Percentiles rank a stretch among this genome's conserved stretches.
phyloP scores from a whole-genome alignment of 2,797 vertebrate genomes.

The Urophycis tenuis region DNA sequence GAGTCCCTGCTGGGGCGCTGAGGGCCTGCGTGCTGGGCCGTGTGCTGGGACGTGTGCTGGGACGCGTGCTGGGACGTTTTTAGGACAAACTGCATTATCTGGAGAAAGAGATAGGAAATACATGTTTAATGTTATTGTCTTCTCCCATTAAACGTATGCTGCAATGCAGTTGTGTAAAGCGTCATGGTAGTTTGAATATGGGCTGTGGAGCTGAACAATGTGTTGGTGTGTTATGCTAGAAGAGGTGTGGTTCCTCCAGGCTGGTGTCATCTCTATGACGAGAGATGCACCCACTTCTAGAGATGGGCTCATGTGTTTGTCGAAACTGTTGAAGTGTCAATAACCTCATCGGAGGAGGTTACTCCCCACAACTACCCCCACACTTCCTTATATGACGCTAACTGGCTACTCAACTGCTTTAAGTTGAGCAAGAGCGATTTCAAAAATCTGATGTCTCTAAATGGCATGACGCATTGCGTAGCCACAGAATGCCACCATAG shows the following conservation, averaged over 20 bases:
- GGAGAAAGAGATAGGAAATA: not conserved
- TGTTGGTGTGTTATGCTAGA: not conserved
- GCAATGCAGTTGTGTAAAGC: not conserved
- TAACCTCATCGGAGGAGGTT: too few species aligned
- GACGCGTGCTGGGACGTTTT: not conserved
- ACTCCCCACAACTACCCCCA: too few species aligned
- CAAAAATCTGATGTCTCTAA: too few species aligned
- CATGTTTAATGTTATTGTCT: not conserved
- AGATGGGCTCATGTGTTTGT: too few species aligned
- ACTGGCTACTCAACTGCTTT: too few species aligned
- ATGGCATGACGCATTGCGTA: too few species aligned
- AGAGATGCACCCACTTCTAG: too few species aligned
- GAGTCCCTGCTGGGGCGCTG: conserved; percentile 52
- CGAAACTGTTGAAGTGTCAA: too few species aligned
- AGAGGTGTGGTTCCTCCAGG: not conserved
- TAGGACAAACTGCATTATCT: not conserved
- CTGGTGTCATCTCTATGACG: not conserved
- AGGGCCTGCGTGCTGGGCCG: not conserved
- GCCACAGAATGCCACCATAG: too few species aligned
- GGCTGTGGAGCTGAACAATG: not conserved
- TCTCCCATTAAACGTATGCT: not conserved
- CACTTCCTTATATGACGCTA: too few species aligned
- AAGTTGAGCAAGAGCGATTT: too few species aligned
- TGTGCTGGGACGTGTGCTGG: too few species aligned
- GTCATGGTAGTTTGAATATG: not conserved